Conservation (phyloP, 2,113 vertebrate genomes). For the Arizona elegans region DNA sequence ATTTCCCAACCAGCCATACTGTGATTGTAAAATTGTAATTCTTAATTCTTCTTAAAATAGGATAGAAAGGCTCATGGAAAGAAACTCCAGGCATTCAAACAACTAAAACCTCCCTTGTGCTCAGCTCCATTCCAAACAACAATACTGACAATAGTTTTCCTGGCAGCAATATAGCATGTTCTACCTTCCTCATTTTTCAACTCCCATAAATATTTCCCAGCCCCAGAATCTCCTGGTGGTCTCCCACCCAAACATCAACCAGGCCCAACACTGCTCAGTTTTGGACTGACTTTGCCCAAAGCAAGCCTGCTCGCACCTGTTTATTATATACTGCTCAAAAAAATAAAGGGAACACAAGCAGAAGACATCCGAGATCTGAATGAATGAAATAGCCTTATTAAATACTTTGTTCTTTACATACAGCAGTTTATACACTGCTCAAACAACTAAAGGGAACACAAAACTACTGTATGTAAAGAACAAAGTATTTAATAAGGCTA, state of each 20-base stretch:
- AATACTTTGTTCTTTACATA: too few relatives aligned
- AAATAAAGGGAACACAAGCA: too few relatives aligned
- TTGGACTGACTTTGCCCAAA: background rate
- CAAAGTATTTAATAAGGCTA: too few relatives aligned
- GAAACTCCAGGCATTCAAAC: background rate
- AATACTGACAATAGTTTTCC: background rate
- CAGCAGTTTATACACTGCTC: too few relatives aligned
- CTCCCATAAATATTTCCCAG: background rate
- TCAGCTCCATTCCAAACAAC: background rate
- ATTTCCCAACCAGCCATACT: background rate
- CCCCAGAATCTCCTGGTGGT: background rate
- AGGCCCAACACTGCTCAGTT: background rate
- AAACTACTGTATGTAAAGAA: too few relatives aligned
- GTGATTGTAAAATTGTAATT: too few relatives aligned
- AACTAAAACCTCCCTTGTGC: background rate
- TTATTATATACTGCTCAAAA: too few relatives aligned
- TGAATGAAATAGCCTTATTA: too few relatives aligned
- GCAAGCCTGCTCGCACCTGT: background rate
- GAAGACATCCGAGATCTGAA: too few relatives aligned
- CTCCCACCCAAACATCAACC: background rate
- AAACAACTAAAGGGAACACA: too few relatives aligned
- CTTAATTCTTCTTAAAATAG: background rate
- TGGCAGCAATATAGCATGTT: background rate
- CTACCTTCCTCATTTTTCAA: background rate
- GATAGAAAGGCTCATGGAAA: background rate